Percentiles rank a stretch among this genome's conserved stretches.
These are phyloP conservation scores for Microcebus lehilahytsara DNA, from an alignment of 2,113 vertebrate species.

Conservation along the genomic window DNA sequence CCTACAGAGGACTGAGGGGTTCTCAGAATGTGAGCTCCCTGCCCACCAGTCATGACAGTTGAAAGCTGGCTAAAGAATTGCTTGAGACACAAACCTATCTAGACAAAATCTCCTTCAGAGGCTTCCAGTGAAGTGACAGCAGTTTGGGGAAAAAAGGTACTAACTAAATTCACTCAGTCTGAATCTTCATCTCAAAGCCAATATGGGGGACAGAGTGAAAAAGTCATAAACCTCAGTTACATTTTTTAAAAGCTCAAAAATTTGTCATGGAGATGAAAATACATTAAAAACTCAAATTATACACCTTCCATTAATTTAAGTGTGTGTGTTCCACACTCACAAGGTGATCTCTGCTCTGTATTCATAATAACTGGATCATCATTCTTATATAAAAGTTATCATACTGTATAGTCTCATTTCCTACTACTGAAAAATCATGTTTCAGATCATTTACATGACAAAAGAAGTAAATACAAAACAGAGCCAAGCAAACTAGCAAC, in stretches of 20 bases:
- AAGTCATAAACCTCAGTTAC: neutral
- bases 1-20: too few species aligned
- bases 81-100: neutral
- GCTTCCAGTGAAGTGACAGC: neutral
- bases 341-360: constrained; percentile 1
- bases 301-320: neutral
- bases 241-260: neutral
- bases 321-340: neutral
- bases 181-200: neutral
- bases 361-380: neutral
- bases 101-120: neutral
- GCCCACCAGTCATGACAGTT: neutral
- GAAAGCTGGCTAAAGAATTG: neutral
- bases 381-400: neutral
- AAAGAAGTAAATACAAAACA: constrained; percentile 6
- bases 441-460: constrained; percentile 22
- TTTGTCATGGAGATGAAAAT: neutral
- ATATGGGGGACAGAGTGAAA: neutral
- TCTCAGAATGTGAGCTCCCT: too few species aligned
- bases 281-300: neutral
- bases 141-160: neutral
- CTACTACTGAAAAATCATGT: neutral
- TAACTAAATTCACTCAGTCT: neutral
- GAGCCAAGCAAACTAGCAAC: neutral
- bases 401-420: neutral